These are phyloP conservation scores for Rhadina sibilatrix DNA, from an alignment of 2,113 vertebrate species.

Conservation along the genomic window DNA sequence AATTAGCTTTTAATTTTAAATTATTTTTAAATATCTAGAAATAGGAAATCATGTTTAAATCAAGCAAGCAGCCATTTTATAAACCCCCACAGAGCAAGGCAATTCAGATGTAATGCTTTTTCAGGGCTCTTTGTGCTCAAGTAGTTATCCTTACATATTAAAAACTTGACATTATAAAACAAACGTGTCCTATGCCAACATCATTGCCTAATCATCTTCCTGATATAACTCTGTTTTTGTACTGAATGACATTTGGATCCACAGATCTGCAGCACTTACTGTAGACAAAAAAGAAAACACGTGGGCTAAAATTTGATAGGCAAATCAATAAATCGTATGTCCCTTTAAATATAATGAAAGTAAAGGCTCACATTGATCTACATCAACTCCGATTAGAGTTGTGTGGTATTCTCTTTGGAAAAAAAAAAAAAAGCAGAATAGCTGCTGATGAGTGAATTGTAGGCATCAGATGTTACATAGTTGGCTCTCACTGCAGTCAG, in stretches of 20 bases:
- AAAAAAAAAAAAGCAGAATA: neutral
- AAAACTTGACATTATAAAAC: neutral
- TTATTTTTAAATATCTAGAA: neutral
- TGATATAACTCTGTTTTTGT: neutral
- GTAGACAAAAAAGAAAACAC: neutral
- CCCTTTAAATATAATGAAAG: conserved; percentile 30
- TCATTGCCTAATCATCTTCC: neutral
- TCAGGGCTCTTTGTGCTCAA: neutral
- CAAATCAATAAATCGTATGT: conserved; percentile 49
- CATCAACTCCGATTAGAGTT: conserved; percentile 18
- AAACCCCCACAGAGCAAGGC: neutral
- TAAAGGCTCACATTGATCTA: conserved; percentile 22
- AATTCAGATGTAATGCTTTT: neutral
- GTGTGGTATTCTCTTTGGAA: neutral
- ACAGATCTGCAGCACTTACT: neutral
- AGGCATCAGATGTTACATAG: neutral
- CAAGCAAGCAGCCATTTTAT: neutral
- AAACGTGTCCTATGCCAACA: neutral
- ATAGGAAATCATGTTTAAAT: neutral
- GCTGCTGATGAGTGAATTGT: neutral
- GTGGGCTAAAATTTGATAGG: conserved; percentile 25
- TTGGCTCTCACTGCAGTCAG: neutral
- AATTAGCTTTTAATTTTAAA: neutral
- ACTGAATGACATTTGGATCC: neutral
- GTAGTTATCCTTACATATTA: neutral